Percentiles rank a stretch among this genome's conserved stretches.
These are phyloP conservation scores for Lophius americanus DNA, from an alignment of 2,797 vertebrate species.

Conservation along the genomic window DNA sequence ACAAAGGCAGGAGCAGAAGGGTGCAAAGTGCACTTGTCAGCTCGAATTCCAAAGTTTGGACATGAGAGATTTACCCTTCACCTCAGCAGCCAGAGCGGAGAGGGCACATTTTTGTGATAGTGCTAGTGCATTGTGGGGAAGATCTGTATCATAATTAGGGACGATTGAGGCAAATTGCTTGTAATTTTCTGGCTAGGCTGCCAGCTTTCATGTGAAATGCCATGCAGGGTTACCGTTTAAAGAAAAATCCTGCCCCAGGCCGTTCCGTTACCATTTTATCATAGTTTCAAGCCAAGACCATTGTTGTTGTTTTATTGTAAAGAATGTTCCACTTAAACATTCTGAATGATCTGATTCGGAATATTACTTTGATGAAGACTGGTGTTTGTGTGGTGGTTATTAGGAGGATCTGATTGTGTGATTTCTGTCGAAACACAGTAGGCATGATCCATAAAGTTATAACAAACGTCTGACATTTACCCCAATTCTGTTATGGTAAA, in stretches of 20 bases:
- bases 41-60: conserved; percentile 77
- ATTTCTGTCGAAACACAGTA: no score
- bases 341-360: no score
- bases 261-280: no score
- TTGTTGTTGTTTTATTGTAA: no score
- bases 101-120: conserved; percentile 57
- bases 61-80: conserved; percentile 63
- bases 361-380: no score
- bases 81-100: conserved; percentile 45
- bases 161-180: conserved; percentile 74
- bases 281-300: no score
- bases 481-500: no score
- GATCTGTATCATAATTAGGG: conserved; percentile 78
- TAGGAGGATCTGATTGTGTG: no score
- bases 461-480: no score
- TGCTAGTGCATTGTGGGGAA: conserved; percentile 61
- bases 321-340: no score
- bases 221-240: conserved; percentile 46
- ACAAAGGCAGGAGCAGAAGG: conserved; percentile 65
- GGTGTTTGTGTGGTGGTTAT: no score
- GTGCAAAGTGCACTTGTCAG: conserved; percentile 76
- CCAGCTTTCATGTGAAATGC: conserved; percentile 63
- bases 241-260: background rate
- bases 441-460: no score
- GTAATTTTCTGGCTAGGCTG: conserved; percentile 72